These are phyloP conservation scores for Cecropterus lyciades DNA, from an alignment of 1,140 invertebrate genomes.

Conservation along the genomic window DNA sequence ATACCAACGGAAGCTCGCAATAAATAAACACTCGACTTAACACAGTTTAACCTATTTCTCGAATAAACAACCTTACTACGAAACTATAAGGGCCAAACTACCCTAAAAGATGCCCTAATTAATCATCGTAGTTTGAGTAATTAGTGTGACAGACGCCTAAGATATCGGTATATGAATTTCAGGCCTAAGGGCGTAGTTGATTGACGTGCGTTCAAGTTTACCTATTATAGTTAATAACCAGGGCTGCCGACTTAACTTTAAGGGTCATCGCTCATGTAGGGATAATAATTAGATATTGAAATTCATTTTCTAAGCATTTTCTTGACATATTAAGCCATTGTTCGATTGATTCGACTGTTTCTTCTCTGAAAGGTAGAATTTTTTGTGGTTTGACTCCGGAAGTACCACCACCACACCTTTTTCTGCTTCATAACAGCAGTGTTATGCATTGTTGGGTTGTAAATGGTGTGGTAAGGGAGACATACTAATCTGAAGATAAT, in stretches of 20 bases:
- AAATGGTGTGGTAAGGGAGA: no score
- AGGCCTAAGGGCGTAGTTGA: conserved; percentile 7
- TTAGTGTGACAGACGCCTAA: conserved; percentile 16
- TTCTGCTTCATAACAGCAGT: no score
- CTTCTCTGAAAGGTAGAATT: no score
- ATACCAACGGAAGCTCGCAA: no score
- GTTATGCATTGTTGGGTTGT: no score
- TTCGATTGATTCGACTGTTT: no score
- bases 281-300: background rate
- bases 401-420: no score
- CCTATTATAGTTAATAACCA: conserved; percentile 23
- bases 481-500: no score
- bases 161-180: conserved; percentile 31
- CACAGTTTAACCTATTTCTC: no score
- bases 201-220: conserved; percentile 27
- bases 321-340: no score
- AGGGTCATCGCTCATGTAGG: background rate
- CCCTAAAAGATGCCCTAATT: background rate
- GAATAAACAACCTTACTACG: conserved; percentile 8
- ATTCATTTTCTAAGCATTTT: background rate
- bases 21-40: no score
- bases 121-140: conserved; percentile 26
- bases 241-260: background rate
- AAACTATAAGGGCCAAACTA: conserved; percentile 9
- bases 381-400: no score